Conservation (phyloP, 2,888 invertebrate genomes). For the Salticus scenicus region DNA sequence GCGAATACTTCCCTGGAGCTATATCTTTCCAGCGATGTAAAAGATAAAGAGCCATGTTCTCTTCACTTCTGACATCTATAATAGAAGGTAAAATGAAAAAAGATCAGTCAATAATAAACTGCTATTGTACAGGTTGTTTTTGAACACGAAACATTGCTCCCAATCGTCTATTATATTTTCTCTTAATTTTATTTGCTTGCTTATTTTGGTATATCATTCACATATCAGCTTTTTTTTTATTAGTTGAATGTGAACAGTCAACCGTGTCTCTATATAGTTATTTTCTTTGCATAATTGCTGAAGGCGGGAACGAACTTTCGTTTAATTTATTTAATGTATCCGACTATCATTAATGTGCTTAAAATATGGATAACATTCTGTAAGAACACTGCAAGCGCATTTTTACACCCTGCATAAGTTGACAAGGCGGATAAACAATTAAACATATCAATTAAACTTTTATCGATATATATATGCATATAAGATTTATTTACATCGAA, state of each 20-base stretch:
- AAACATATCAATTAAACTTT: no score
- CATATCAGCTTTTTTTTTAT: not conserved
- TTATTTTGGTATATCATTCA: not conserved
- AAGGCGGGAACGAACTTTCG: not conserved
- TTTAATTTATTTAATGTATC: not conserved
- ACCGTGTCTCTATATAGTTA: conserved; percentile 3
- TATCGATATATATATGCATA: no score
- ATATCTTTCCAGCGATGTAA: conserved; percentile 84
- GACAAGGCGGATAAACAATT: no score
- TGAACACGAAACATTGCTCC: not conserved
- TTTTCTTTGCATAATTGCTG: not conserved
- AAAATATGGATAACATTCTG: no score
- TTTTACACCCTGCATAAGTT: no score
- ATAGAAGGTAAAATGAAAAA: not conserved
- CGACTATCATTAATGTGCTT: no score
- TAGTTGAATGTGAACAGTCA: not conserved
- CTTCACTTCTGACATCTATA: conserved; percentile 64
- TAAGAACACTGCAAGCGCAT: no score
- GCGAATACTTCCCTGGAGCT: conserved; percentile 82
- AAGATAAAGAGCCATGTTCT: conserved; percentile 76
- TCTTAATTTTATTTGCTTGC: not conserved
- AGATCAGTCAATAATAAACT: not conserved
- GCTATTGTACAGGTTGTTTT: not conserved
- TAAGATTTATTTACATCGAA: no score
- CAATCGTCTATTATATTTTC: not conserved